A percentile compares a stretch with the other conserved stretches of the same genome.
Conservation (phyloP, 35 echinoderm and acorn worm species). For the Apostichopus japonicus region DNA sequence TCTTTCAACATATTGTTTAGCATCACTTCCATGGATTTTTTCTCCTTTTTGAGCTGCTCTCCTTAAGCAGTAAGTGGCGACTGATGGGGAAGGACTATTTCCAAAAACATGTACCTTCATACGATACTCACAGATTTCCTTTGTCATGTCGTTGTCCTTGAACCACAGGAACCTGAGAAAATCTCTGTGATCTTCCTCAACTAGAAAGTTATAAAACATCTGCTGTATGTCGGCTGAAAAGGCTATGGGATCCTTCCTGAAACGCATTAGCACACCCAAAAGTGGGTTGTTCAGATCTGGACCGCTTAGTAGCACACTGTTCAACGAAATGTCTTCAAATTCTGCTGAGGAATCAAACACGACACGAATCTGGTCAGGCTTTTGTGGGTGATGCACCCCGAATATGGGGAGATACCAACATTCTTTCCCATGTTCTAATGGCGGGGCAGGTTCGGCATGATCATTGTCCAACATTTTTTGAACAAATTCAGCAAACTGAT, state of each 20-base stretch:
- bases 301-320: slow-evolving; percentile 16
- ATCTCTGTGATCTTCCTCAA: background rate
- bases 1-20: no score
- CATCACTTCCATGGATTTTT: no score
- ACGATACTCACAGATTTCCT: slow-evolving; percentile 49
- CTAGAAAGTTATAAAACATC: slow-evolving; percentile 61
- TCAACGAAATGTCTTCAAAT: slow-evolving; percentile 32
- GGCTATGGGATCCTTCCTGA: slow-evolving; percentile 33
- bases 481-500: slow-evolving; percentile 61
- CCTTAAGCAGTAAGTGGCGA: no score
- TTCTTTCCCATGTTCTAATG: background rate
- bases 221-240: slow-evolving; percentile 40
- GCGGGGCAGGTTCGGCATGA: slow-evolving; percentile 41
- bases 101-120: no score
- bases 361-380: no score
- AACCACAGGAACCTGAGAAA: slow-evolving; percentile 73
- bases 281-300: slow-evolving; percentile 39
- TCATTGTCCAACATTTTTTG: slow-evolving; percentile 37
- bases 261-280: slow-evolving; percentile 64
- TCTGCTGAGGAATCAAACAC: slow-evolving; percentile 17
- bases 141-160: slow-evolving; percentile 31
- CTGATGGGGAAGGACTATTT: no score
- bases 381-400: slow-evolving; percentile 49
- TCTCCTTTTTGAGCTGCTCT: no score
- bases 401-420: slow-evolving; percentile 55